Conservation (phyloP, 2,888 invertebrate genomes). For the Zygothrica quintamaculata region DNA sequence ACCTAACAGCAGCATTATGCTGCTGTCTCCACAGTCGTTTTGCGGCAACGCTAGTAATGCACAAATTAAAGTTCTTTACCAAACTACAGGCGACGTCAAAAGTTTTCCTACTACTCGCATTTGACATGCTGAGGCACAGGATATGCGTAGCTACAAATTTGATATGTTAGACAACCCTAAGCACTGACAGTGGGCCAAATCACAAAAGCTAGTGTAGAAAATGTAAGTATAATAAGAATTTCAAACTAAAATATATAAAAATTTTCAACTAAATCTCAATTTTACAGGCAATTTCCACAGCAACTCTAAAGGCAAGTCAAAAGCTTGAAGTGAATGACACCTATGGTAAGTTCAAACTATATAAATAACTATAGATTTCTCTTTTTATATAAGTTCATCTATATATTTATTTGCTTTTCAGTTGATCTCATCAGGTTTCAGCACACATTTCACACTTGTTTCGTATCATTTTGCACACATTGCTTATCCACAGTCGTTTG, state of each 20-base stretch:
- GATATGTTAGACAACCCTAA: constrained; percentile 75
- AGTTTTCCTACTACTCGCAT: constrained; percentile 62
- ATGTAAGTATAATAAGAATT: too few species aligned
- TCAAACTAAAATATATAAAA: too few species aligned
- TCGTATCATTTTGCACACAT: constrained; percentile 10
- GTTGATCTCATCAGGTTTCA: constrained; percentile 4
- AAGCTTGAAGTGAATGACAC: too few species aligned
- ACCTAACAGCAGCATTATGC: neutral
- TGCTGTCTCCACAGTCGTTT: neutral
- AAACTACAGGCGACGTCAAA: constrained; percentile 72
- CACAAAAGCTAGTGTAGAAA: neutral
- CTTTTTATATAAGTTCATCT: too few species aligned
- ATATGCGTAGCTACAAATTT: constrained; percentile 77
- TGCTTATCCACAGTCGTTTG: constrained; percentile 18
- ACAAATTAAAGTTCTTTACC: constrained; percentile 75
- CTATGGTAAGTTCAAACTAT: too few species aligned
- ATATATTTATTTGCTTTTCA: too few species aligned
- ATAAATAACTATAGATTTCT: too few species aligned
- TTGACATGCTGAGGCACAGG: constrained; percentile 74
- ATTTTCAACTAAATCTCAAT: too few species aligned
- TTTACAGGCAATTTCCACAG: too few species aligned
- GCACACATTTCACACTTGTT: constrained; percentile 7
- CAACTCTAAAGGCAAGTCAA: too few species aligned
- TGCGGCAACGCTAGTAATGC: constrained; percentile 62
- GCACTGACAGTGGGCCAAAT: constrained; percentile 48